A percentile compares a stretch with the other conserved stretches of the same genome.
Conservation (phyloP, 1,140 invertebrate genomes). For the Papilio polyxenes region DNA sequence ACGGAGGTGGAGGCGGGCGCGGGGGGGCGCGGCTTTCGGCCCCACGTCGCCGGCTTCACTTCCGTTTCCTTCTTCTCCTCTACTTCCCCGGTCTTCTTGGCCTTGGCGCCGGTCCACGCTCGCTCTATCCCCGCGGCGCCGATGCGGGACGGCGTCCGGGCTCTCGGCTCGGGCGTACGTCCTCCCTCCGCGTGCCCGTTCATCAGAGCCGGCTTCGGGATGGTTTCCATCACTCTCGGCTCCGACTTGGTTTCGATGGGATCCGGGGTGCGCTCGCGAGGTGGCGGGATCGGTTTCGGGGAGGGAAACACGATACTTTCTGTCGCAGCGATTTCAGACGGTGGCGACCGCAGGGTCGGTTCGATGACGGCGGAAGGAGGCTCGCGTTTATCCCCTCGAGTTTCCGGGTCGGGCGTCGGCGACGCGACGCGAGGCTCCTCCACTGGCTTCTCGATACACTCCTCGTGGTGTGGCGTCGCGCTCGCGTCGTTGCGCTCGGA, state of each 20-base stretch:
- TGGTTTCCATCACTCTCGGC: constrained; percentile 44
- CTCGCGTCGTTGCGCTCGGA: constrained; percentile 42
- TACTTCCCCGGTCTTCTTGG: constrained; percentile 44
- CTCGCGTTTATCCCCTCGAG: constrained; percentile 53
- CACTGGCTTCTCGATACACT: constrained; percentile 56
- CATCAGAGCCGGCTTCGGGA: constrained; percentile 45
- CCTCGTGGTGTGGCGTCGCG: constrained; percentile 47
- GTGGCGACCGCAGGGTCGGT: constrained; percentile 57
- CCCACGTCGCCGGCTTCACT: constrained; percentile 51
- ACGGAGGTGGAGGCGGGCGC: constrained; percentile 84
- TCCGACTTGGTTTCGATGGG: constrained; percentile 47
- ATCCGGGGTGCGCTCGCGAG: constrained; percentile 45
- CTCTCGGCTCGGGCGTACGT: constrained; percentile 46
- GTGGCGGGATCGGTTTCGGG: constrained; percentile 36
- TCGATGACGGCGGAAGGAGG: constrained; percentile 64
- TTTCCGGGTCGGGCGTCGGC: constrained; percentile 47
- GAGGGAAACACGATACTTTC: constrained; percentile 20
- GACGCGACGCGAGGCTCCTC: constrained; percentile 52
- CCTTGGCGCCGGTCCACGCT: constrained; percentile 62
- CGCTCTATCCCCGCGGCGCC: constrained; percentile 65
- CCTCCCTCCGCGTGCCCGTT: constrained; percentile 60
- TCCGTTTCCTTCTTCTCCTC: constrained; percentile 62
- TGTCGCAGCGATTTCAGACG: constrained; percentile 40
- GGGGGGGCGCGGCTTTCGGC: constrained; percentile 48
- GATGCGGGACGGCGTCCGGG: constrained; percentile 49